A percentile compares a stretch with the other conserved stretches of the same genome.
phyloP scores from a whole-genome alignment of 2,113 vertebrate species.

The Gallinago undulata region DNA sequence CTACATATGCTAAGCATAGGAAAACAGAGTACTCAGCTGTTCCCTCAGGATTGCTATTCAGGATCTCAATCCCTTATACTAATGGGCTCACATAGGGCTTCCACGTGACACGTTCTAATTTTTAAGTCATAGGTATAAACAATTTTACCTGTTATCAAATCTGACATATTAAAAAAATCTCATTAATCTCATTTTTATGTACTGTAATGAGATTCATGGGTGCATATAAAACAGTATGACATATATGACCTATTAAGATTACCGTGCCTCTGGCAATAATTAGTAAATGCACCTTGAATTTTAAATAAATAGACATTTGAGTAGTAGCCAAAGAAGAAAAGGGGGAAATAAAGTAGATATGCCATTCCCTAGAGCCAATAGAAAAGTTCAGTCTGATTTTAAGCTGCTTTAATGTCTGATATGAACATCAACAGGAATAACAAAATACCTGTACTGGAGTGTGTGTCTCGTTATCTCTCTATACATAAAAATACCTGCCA shows the following conservation, averaged over 20 bases:
- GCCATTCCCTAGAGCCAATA: background rate
- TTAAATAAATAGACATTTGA: slow-evolving; percentile 32
- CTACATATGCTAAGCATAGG: background rate
- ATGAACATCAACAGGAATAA: slow-evolving; percentile 24
- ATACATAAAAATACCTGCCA: background rate
- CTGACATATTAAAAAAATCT: background rate
- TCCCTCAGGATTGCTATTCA: background rate
- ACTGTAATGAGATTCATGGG: background rate
- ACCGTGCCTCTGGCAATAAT: slow-evolving; percentile 31
- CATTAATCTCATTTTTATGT: slow-evolving; percentile 3
- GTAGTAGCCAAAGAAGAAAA: background rate
- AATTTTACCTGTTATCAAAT: slow-evolving; percentile 2
- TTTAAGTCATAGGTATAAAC: background rate
- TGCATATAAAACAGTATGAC: background rate
- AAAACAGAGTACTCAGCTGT: background rate
- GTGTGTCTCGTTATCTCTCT: background rate
- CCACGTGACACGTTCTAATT: background rate
- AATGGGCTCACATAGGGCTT: background rate
- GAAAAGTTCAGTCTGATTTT: slow-evolving; percentile 20
- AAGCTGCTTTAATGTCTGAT: background rate
- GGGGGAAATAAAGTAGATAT: background rate
- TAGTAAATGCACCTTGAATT: slow-evolving; percentile 44
- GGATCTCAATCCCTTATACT: background rate
- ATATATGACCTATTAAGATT: slow-evolving; percentile 41
- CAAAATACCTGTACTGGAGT: background rate